Conservation (phyloP, 2,113 vertebrate species). For the Beaufortia kweichowensis region DNA sequence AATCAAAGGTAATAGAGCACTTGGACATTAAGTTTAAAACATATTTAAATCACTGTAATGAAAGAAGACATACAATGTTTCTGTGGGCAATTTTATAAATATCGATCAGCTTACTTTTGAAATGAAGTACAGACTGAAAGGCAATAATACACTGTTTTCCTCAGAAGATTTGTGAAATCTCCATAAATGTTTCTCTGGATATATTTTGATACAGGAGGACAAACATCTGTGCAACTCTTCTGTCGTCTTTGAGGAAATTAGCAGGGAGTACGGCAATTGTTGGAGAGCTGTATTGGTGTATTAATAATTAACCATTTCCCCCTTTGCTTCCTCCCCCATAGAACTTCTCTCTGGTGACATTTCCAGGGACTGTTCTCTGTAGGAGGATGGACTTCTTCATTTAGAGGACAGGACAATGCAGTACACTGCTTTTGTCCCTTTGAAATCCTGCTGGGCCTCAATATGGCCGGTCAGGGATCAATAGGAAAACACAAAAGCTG, state of each 20-base stretch:
- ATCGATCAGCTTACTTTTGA: background rate
- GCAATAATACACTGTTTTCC: background rate
- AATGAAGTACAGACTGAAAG: too few species aligned
- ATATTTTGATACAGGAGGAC: conserved; percentile 12
- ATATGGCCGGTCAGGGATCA: conserved; percentile 69
- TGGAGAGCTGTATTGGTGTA: conserved; percentile 44
- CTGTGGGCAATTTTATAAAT: background rate
- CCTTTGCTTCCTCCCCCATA: conserved; percentile 40
- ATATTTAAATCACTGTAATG: background rate
- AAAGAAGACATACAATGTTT: background rate
- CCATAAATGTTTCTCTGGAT: background rate
- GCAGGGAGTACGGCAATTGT: conserved; percentile 49
- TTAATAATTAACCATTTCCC: conserved; percentile 57
- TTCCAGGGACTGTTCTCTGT: conserved; percentile 42
- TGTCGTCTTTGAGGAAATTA: conserved; percentile 44
- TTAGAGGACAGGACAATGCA: conserved; percentile 58
- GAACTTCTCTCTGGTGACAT: conserved; percentile 46
- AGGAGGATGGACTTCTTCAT: conserved; percentile 61
- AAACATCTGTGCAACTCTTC: conserved; percentile 54
- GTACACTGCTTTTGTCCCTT: conserved; percentile 60
- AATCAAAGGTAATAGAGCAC: background rate
- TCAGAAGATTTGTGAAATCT: background rate
- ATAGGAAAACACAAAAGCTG: conserved; percentile 61
- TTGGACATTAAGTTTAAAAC: background rate
- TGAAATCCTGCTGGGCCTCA: conserved; percentile 63